Evolutionary conservation across 2,797 vertebrate genomes (phyloP), one percentile per base, ranked within the genome.

Genomic region (Sebastes alutus): DNA sequence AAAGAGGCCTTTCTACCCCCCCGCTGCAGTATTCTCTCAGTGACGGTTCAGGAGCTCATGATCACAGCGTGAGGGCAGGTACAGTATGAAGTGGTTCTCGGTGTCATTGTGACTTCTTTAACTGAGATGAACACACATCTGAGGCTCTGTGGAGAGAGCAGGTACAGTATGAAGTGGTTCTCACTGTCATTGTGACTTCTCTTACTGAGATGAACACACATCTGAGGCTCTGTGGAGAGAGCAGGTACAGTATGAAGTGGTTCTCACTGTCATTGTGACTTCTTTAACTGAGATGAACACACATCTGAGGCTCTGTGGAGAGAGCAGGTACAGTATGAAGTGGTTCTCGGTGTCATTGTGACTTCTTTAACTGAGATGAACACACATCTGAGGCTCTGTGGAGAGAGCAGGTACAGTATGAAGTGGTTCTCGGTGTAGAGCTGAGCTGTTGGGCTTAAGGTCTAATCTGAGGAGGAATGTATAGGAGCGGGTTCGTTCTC

Each of bases 11-110:
- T 69, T 82, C 70, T 20, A 20, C 32, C 6, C 6, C 62, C 72
- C 22, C 27, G 20, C 9, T 14, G 23, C 58, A 61, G 49, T 68
- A 30, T 25, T 66, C 66, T 87, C 54, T 65, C 59, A 74, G 61
- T 78, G 88, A 89, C 5, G 25, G 32, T 81, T 75, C 76, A 83
- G 80, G 78, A 89, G 93, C 96, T 94, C 94, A 95, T 96, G 95
- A 96, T 93, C 86, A 70, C 89, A 95, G 89, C 82, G 82, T 93
- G 94, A 93, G 90, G 42, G 29, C 80, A 89, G 88, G 72, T n/a
- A n/a, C n/a, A n/a, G n/a, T n/a, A n/a, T n/a, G n/a, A n/a, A n/a
- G n/a, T n/a, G n/a, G n/a, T n/a, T n/a, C n/a, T n/a, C n/a, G n/a
- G n/a, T n/a, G n/a, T n/a, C n/a, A n/a, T 25, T 25, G 25, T 25